Base-by-base conservation (phyloP, 2,888 invertebrate species). In the Pollenia angustigena region DNA sequence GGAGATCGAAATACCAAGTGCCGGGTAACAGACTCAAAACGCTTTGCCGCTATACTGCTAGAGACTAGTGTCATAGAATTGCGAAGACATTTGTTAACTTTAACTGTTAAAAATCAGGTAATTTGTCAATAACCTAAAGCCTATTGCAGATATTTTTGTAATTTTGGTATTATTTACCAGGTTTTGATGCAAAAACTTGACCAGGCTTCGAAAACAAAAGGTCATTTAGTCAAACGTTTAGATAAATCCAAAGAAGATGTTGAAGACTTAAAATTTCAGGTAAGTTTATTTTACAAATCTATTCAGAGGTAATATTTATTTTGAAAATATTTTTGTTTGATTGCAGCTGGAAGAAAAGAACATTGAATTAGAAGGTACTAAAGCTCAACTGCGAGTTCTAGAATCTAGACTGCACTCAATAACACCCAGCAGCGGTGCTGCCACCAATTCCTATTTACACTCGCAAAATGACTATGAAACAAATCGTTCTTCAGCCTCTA, bases 51-150 rank as follows among this genome's bases (percentile, higher is more conserved):
- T 94, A 97, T 97, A 94, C 95, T 97, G 91, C 95, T 95, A 90
- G 97, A 97, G 94, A 95, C 95, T 90, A 96, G 97, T 94, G 96
- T 97, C 83, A 94, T 97, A 89, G 97, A 97, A 94, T 95, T 97
- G 91, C 97, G 97, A 93, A 95, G 97, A 90, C 97, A 97, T 94
- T 94, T 97, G 88, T 95, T 97, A 89, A 96, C 96, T 48, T 95
- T 96, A 90, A 96, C 97, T 92, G 96, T 97, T 92, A 96, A 97
- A 93, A 97, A 97, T 94, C 97, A 97, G 96, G 97, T 97, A 91
- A 0, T 46, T 16, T 60, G 18, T 60, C 14, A 40, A 69, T 42
- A 44, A 32, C 32, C 32, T 32, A 6, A 32, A 6, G 0, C 6
- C 32, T 32, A 32, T 32, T 6, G 4, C 32, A 1, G 0, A 32